Conservation (phyloP, 1,140 invertebrate species). For the Reticulitermes speratus region DNA sequence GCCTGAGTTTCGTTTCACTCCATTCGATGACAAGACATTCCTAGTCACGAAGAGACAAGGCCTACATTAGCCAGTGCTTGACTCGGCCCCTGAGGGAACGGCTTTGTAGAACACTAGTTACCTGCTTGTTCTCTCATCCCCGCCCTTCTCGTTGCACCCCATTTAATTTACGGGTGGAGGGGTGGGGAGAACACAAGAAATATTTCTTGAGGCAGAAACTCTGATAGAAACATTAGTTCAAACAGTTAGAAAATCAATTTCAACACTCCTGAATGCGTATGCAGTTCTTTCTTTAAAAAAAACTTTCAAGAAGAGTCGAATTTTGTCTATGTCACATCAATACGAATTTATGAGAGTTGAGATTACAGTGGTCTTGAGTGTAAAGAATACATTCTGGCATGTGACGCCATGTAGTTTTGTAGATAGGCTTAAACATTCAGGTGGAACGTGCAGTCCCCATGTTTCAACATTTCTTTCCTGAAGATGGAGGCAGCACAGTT, state of each 20-base stretch:
- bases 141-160: neutral
- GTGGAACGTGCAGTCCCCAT: no score
- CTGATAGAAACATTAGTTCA: neutral
- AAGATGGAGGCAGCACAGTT: no score
- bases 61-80: conserved; percentile 43
- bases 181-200: neutral
- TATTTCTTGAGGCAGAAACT: neutral
- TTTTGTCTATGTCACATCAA: no score
- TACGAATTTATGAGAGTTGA: no score
- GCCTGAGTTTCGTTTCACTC: conserved; percentile 9
- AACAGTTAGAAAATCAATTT: neutral
- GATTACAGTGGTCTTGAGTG: no score
- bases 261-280: neutral
- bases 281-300: no score
- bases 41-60: conserved; percentile 41
- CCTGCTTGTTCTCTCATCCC: conserved; percentile 34
- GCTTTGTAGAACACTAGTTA: conserved; percentile 38
- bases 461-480: no score
- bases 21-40: conserved; percentile 18
- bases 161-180: neutral
- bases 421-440: no score
- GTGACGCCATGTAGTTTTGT: no score
- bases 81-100: conserved; percentile 42
- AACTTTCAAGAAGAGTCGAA: no score
- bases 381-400: no score